These are phyloP conservation scores for Panthera tigris DNA, from an alignment of 2,113 vertebrate species.

Conservation along the genomic window DNA sequence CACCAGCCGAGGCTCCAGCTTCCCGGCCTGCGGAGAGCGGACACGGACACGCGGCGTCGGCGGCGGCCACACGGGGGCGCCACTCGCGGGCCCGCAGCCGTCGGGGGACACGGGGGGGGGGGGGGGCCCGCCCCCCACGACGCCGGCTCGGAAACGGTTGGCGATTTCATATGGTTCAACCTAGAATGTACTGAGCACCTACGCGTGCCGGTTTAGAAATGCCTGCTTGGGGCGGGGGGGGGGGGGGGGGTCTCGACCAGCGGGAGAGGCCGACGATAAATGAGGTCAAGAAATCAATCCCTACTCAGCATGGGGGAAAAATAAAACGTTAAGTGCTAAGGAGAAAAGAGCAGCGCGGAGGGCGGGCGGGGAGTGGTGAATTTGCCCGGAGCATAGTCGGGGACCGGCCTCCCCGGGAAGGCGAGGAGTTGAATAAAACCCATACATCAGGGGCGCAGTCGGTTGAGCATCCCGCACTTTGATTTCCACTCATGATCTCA, in stretches of 20 bases:
- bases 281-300: background rate
- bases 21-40: slow-evolving; percentile 86
- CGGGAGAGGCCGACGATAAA: background rate
- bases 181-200: background rate
- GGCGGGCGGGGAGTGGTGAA: background rate
- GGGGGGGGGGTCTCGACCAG: background rate
- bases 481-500: too few relatives aligned
- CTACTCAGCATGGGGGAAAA: background rate
- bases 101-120: too few relatives aligned
- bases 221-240: background rate
- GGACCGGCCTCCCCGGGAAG: background rate
- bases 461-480: too few relatives aligned
- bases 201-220: background rate
- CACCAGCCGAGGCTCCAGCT: slow-evolving; percentile 90
- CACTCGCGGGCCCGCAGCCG: accelerated
- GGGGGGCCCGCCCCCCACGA: too few relatives aligned
- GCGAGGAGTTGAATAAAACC: background rate
- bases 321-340: background rate
- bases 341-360: background rate
- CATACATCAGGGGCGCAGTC: too few relatives aligned
- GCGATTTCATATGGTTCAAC: background rate
- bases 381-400: too few relatives aligned
- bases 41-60: accelerated
- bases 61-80: background rate
- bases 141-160: background rate